These are phyloP conservation scores for Sus scrofa DNA, from an alignment of 2,113 vertebrate genomes.

Conservation along the genomic window T2T-Sscrofa CM000820.6:60870001-60870500, in stretches of 20 bases:
- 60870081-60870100: conserved; percentile 32
- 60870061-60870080: background rate
- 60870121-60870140: background rate
- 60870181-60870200: background rate
- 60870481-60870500: conserved; percentile 91
- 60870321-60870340: conserved; percentile 9
- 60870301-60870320: conserved; percentile 62
- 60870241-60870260: background rate
- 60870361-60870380: conserved; percentile 76
- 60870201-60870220: conserved; percentile 57
- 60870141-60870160: background rate
- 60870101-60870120: background rate
- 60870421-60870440: conserved; percentile 88
- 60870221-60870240: conserved; percentile 38
- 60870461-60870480: conserved; percentile 94
- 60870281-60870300: conserved; percentile 9
- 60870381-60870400: conserved; percentile 59
- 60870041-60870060: background rate
- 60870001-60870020: background rate
- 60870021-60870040: background rate
- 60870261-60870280: background rate
- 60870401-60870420: conserved; percentile 63
- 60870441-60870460: conserved; percentile 97
- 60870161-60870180: conserved; percentile 57
- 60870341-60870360: conserved; percentile 65